Percentiles rank a stretch among this genome's conserved stretches.
Evolutionary conservation across 2,113 vertebrate genomes (phyloP).

Genomic region (Ophiodon elongatus): DNA sequence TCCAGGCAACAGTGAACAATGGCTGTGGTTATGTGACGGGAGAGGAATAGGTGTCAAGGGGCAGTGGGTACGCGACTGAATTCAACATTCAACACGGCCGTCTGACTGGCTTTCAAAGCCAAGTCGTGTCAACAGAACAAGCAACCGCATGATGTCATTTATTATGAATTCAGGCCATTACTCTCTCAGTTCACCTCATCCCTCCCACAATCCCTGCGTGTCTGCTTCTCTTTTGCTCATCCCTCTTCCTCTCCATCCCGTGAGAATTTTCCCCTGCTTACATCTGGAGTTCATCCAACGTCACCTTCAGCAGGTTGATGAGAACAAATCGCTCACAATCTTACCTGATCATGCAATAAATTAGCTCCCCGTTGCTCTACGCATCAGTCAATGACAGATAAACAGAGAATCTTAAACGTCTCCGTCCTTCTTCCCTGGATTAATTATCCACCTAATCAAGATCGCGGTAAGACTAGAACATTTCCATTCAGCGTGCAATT

Average conservation of each 20-base stretch:
- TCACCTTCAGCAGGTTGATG: conserved; percentile 35
- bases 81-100: conserved; percentile 51
- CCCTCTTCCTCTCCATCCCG: neutral
- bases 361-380: conserved; percentile 61
- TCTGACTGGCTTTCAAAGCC: conserved; percentile 37
- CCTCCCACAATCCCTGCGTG: neutral
- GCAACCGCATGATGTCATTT: conserved; percentile 52
- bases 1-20: conserved; percentile 74
- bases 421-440: conserved; percentile 50
- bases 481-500: conserved; percentile 70
- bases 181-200: neutral
- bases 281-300: neutral
- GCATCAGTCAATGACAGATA: conserved; percentile 66
- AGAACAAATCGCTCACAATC: conserved; percentile 40
- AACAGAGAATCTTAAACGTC: conserved; percentile 53
- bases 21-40: conserved; percentile 56
- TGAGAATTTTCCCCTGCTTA: neutral
- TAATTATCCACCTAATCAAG: conserved; percentile 75
- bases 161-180: conserved; percentile 54
- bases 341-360: conserved; percentile 59
- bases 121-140: conserved; percentile 52
- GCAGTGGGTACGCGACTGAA: conserved; percentile 56
- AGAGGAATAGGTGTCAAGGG: conserved; percentile 65
- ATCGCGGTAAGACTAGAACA: conserved; percentile 61
- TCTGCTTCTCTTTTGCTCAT: neutral